Base-by-base conservation (phyloP, 2,113 vertebrate genomes). In the Rhinogobius similis region DNA sequence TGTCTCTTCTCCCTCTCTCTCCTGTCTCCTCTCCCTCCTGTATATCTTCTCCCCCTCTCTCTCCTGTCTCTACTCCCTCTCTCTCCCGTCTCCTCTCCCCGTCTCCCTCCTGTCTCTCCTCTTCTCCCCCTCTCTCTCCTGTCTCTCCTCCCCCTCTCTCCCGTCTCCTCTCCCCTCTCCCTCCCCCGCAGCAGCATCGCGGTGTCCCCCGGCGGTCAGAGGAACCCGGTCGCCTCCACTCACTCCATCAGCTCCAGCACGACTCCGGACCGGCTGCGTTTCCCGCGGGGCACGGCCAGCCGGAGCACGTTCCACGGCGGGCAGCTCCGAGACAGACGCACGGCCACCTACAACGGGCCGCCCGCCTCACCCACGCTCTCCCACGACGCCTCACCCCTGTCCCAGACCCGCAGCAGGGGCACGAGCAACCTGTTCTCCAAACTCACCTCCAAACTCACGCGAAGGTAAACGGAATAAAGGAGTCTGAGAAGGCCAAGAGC, bases 401-500 rank as follows among this genome's bases (percentile, higher is more conserved):
- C 96, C 0, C 96, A 98, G 89, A 94, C 95, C 1, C 95, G 98
- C 88, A 94, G 95, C 90, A 91, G 97, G 23, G 97, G 95, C 73
- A 96, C 97, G 85, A 96, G 96, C 78, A 99, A 98, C 70, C 95
- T 99, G 0, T 98, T 99, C 84, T 96, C 93, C 82, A 99, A 99
- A 82, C 93, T 99, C 67, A 99, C 97, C 81, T 99, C 97, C 44
- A 98, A 98, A 70, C 95, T 99, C 32, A 99, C 96, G 0, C 94
- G 97, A 91, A 98, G 98, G 98, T 99, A 95, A 27, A 86, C 9
- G 1, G 32, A 7, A 3, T 10, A 24, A 2, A 1, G 0, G 55
- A n/a, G 18, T 12, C 0, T n/a, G 9, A 41, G 5, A n/a, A n/a
- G n/a, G n/a, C n/a, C n/a, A 10, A 65, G 12, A 43, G 23, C 61